Evolutionary conservation across 1,140 invertebrate genomes (phyloP).

Genomic region (Mizuhopecten yessoensis): DNA sequence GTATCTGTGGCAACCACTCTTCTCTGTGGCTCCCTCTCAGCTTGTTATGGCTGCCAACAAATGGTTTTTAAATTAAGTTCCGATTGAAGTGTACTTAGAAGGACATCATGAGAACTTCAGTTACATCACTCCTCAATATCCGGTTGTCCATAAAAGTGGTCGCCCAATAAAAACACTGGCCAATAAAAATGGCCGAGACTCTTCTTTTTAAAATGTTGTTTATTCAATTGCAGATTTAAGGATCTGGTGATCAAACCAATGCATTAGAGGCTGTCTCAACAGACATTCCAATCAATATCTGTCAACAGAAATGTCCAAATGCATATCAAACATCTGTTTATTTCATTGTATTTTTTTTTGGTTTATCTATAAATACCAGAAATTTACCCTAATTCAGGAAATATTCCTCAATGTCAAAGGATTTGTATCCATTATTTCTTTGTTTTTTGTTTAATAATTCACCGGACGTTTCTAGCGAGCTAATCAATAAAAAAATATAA

Average conservation of each 20-base stretch:
- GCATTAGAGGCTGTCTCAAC: neutral
- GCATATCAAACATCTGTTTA: too few relatives aligned
- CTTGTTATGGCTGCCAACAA: neutral
- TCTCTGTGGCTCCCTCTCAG: neutral
- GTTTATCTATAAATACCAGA: too few relatives aligned
- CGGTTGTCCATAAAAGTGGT: neutral
- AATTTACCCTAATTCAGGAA: too few relatives aligned
- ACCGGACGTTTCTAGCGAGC: too few relatives aligned
- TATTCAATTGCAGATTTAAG: neutral
- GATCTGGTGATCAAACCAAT: neutral
- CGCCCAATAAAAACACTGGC: neutral
- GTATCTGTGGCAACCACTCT: neutral
- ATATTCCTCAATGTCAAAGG: too few relatives aligned
- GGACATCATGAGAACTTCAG: neutral
- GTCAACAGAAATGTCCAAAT: neutral
- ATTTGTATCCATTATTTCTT: too few relatives aligned
- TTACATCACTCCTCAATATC: slow-evolving; percentile 33
- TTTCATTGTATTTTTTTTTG: too few relatives aligned
- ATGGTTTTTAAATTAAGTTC: slow-evolving; percentile 36
- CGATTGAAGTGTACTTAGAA: slow-evolving; percentile 9
- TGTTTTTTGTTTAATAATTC: too few relatives aligned
- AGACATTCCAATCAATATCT: neutral
- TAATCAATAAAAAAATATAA: too few relatives aligned
- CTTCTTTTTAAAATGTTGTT: neutral
- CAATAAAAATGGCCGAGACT: neutral